Evolutionary conservation across 2,888 invertebrate genomes (phyloP).

Genomic region (Drosophila neoperkinsi): DNA sequence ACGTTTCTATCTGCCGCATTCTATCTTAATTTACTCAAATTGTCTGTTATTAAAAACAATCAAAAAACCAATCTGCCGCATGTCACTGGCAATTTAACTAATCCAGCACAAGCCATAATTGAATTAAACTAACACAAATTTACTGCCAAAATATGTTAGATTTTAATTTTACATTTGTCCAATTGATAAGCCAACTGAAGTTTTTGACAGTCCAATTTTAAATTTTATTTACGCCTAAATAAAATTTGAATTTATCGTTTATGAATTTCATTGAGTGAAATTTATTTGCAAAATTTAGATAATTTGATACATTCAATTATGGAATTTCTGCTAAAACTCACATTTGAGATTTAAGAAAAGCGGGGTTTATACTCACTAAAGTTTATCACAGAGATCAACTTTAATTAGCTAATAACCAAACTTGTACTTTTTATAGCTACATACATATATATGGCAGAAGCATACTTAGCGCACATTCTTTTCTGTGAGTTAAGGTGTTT

Average conservation of each 20-base stretch:
- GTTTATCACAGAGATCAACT: not conserved
- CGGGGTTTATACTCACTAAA: not conserved
- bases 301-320: not conserved
- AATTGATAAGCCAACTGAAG: not conserved
- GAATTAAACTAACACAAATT: slow-evolving; percentile 1
- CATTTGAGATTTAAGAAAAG: not conserved
- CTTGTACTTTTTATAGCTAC: slow-evolving; percentile 1
- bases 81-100: not conserved
- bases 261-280: not conserved
- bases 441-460: not conserved
- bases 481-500: slow-evolving; percentile 34
- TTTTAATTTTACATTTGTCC: not conserved
- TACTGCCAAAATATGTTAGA: slow-evolving; percentile 6
- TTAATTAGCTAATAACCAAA: slow-evolving; percentile 30
- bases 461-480: slow-evolving; percentile 2
- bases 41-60: slow-evolving; percentile 7
- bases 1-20: not conserved
- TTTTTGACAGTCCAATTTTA: not conserved
- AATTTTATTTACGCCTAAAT: not conserved
- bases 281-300: not conserved
- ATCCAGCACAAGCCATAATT: not conserved
- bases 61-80: not conserved
- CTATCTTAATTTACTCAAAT: not conserved
- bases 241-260: not conserved
- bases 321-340: not conserved